Evolutionary conservation across 2,113 vertebrate genomes (phyloP), one percentile per base, ranked within the genome.

Genomic region (Megalops atlanticus): DNA sequence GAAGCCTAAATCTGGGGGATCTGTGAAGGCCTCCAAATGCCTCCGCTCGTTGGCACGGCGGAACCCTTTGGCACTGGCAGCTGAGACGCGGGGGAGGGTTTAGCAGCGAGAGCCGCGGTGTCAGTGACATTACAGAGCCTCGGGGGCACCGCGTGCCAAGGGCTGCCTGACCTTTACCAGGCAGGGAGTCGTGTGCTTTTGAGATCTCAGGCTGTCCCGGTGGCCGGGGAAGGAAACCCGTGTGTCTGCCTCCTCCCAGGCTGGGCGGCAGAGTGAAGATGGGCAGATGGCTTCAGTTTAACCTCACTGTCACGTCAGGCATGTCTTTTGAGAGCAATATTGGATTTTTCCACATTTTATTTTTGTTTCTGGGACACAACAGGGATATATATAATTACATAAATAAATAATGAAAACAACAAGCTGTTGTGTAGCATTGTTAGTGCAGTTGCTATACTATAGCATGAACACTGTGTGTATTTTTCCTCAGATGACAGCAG

Each of bases 161-260:
- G 77, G 54, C 64, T 79, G 54, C 64, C 77, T 79, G 54, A 79
- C 77, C 77, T 79, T 79, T 41, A 21, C 31, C 31, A 38, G 49
- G 47, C 45, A 12, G 27, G 74, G 74, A 76, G 43, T 35, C 31
- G 45, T 43, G 15, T 15, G 11, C 74, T n/a, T 31, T n/a, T 76
- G 41, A 33, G 45, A 47, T 76, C 49, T 24, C 49, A 47, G 3
- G 15, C 74, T 15, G 41, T 49, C 27, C 27, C 43, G 49, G 27
- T 33, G 18, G 14, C 58, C 2, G 15, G 27, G 3, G 45, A 33
- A 16, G 45, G n/a, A 43, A 74, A 43, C 38, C 18, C 3, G 39
- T 74, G 10, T 41, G 21, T 18, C 7, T 74, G 72, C 40, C 40
- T 24, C 41, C 73, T 21, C 6, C 70, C 15, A 15, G 6, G 7